phyloP scores from a whole-genome alignment of 2,888 invertebrate species.

The Tubulanus polymorphus region DNA sequence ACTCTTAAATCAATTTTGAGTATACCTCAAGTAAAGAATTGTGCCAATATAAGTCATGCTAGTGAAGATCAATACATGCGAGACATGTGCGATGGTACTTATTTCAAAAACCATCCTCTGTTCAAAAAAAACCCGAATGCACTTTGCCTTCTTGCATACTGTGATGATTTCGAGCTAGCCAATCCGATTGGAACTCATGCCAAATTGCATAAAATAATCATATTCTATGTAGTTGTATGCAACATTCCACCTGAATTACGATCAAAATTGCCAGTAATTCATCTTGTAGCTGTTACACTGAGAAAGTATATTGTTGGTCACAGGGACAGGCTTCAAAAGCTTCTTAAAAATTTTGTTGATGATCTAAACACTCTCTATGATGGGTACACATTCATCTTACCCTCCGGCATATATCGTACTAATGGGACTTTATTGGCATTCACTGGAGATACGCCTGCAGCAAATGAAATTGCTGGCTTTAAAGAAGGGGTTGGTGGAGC shows the following conservation, averaged over 20 bases:
- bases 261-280: slow-evolving; percentile 1
- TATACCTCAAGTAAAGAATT: slow-evolving; percentile 4
- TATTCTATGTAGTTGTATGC: slow-evolving; percentile 1
- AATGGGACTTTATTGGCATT: not conserved
- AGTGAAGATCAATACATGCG: not conserved
- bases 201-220: slow-evolving; percentile 3
- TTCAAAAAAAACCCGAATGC: not conserved
- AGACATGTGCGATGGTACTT: slow-evolving; percentile 2
- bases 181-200: slow-evolving; percentile 4
- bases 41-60: not conserved
- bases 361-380: not conserved
- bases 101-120: slow-evolving; percentile 1
- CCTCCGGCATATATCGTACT: not conserved
- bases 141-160: slow-evolving; percentile 1
- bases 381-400: not conserved
- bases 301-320: not conserved
- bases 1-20: not conserved
- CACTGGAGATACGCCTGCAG: not conserved
- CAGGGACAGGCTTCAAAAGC: not conserved
- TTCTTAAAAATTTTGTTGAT: slow-evolving; percentile 2
- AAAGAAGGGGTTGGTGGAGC: not conserved
- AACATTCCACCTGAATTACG: slow-evolving; percentile 2
- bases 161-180: slow-evolving; percentile 8
- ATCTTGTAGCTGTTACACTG: slow-evolving; percentile 1
- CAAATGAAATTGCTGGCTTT: not conserved